Evolutionary conservation across 1,140 invertebrate genomes (phyloP), one percentile per base, ranked within the genome.

Genomic region (Zaprionus taronus): DNA sequence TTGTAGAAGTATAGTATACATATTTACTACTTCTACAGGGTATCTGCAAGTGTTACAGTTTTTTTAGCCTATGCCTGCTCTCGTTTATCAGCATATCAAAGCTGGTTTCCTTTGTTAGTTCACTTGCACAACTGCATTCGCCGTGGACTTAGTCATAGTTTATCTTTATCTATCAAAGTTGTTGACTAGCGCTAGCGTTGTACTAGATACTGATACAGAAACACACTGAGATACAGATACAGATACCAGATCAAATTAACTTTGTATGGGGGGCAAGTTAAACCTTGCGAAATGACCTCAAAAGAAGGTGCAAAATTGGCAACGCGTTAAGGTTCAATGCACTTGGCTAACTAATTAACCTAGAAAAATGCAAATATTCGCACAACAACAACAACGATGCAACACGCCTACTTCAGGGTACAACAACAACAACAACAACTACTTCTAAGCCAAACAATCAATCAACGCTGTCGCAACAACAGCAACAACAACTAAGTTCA

Each of bases 361-460:
- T 69, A 87, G 67, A 87, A 90, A 87, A 83, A 84, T 84, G 81
- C 84, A 89, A 89, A 84, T 84, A 83, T 67, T 15, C 58, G 64
- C 80, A 72, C 62, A 77, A 56, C 55, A 38, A 41, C 28, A 49
- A 34, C 47, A 36, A 55, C 57, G 51, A 17, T 22, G 22, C 58
- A 74, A 77, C 83, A 87, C 83, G 76, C 80, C 77, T 66, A 81
- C 83, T 74, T 77, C 72, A 79, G 60, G 44, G 60, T n/a, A 73
- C 61, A 79, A 36, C 24, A 28, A 28, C 17, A 56, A 51, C 44
- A 62, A 31, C 67, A 84, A 72, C 57, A 87, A 83, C 72, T 87
- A 81, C 72, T 86, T 89, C 74, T 83, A 81, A 83, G 77, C 77
- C 77, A 89, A 87, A 89, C 81, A 89, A 87, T 87, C 84, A 89